These are phyloP conservation scores for Nezara viridula DNA, from an alignment of 2,888 invertebrate species.

Conservation along the genomic window DNA sequence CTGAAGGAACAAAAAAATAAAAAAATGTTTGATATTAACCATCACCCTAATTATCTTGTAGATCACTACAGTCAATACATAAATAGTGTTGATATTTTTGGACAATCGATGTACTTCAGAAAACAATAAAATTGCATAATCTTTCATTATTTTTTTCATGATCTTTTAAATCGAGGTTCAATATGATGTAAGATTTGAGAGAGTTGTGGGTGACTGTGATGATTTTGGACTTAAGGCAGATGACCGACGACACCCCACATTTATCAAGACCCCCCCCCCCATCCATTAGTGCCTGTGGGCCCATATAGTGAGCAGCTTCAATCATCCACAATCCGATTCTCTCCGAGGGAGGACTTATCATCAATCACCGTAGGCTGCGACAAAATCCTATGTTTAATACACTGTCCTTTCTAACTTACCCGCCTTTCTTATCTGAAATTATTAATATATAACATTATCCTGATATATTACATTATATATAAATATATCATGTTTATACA, in stretches of 20 bases:
- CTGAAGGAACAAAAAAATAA: too few species aligned
- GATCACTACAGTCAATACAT: too few species aligned
- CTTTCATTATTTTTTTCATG: not conserved
- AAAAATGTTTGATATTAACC: too few species aligned
- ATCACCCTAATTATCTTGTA: too few species aligned
- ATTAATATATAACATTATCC: not conserved
- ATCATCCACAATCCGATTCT: conserved; percentile 21
- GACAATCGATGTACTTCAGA: too few species aligned
- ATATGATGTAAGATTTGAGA: not conserved
- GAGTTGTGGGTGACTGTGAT: not conserved
- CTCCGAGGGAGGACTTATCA: not conserved
- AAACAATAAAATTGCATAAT: too few species aligned
- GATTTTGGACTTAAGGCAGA: not conserved
- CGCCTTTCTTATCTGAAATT: not conserved
- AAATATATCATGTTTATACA: too few species aligned
- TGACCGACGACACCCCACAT: not conserved
- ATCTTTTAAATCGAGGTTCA: too few species aligned
- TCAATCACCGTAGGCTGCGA: not conserved
- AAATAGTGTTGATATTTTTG: too few species aligned
- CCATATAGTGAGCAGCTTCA: not conserved
- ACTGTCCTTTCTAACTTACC: not conserved
- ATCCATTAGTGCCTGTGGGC: not conserved
- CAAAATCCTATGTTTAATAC: not conserved
- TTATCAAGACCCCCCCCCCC: not conserved
- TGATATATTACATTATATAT: not conserved